Percentiles rank a stretch among this genome's conserved stretches.
These are phyloP conservation scores for Microplitis manilae DNA, from an alignment of 2,888 invertebrate species.

Conservation along the genomic window DNA sequence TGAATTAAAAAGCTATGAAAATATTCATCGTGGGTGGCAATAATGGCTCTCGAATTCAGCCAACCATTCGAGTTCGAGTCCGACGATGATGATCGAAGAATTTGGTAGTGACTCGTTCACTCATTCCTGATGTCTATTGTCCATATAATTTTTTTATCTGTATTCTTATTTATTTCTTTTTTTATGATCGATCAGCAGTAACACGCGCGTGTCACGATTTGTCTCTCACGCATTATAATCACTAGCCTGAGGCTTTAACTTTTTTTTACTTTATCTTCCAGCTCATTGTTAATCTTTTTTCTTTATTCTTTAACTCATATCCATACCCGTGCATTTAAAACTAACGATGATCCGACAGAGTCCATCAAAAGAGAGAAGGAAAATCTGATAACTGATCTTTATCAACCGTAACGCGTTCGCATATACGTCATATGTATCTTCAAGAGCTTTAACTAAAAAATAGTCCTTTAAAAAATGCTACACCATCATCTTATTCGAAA, in stretches of 20 bases:
- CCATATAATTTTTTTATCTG: slow-evolving; percentile 47
- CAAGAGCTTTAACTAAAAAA: slow-evolving; percentile 14
- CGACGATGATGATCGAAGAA: slow-evolving; percentile 10
- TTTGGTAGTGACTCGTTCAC: slow-evolving; percentile 12
- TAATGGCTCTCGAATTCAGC: slow-evolving; percentile 59
- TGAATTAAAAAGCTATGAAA: slow-evolving; percentile 11
- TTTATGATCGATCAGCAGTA: slow-evolving; percentile 68
- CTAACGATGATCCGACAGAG: slow-evolving; percentile 63
- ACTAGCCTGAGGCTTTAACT: slow-evolving; percentile 16
- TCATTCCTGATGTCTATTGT: slow-evolving; percentile 54
- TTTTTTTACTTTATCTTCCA: slow-evolving; percentile 6
- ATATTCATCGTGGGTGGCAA: slow-evolving; percentile 67
- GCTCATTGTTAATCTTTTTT: slow-evolving; percentile 4
- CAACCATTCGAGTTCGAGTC: not conserved
- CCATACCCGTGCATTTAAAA: slow-evolving; percentile 30
- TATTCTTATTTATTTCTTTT: slow-evolving; percentile 43
- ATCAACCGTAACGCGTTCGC: slow-evolving; percentile 50
- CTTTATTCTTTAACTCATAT: slow-evolving; percentile 11
- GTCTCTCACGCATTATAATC: slow-evolving; percentile 34
- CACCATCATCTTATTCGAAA: slow-evolving; percentile 17
- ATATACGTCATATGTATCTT: slow-evolving; percentile 36
- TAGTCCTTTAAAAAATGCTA: slow-evolving; percentile 10
- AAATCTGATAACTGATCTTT: slow-evolving; percentile 46
- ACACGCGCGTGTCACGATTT: slow-evolving; percentile 54
- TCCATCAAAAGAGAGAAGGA: not conserved